Percentiles rank a stretch among this genome's conserved stretches.
Conservation (phyloP, 1,140 invertebrate species). For the Drosophila bocki region DNA sequence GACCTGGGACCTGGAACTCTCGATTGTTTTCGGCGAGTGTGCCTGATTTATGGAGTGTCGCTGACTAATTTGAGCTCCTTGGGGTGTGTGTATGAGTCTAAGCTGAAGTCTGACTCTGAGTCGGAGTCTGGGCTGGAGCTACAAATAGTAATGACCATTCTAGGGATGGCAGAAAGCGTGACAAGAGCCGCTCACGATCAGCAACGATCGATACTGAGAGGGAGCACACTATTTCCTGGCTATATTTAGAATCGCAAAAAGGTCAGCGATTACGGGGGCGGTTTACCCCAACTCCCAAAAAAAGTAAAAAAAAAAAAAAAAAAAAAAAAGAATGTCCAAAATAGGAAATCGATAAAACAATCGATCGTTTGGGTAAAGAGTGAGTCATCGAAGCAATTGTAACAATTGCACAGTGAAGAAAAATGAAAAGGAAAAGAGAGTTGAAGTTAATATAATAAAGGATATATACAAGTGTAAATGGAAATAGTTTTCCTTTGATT, state of each 20-base stretch:
- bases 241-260: constrained; percentile 32
- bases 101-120: constrained; percentile 25
- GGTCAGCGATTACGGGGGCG: constrained; percentile 21
- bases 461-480: no score
- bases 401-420: constrained; percentile 5
- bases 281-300: background rate
- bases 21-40: constrained; percentile 53
- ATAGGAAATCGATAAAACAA: constrained; percentile 33
- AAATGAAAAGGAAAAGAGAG: background rate
- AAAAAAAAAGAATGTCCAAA: background rate
- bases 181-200: constrained; percentile 28
- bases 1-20: constrained; percentile 25
- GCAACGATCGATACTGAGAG: background rate
- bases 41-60: constrained; percentile 80
- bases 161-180: constrained; percentile 41
- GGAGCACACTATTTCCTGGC: constrained; percentile 2
- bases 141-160: constrained; percentile 42
- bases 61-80: constrained; percentile 77
- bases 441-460: no score
- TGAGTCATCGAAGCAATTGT: constrained; percentile 19
- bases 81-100: constrained; percentile 57
- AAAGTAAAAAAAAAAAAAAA: background rate
- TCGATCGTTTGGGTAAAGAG: constrained; percentile 11
- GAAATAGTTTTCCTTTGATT: no score
- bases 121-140: background rate